Evolutionary conservation across 2,888 invertebrate species (phyloP), one percentile per base, ranked within the genome.

Genomic region (Drosophila diplacantha): DNA sequence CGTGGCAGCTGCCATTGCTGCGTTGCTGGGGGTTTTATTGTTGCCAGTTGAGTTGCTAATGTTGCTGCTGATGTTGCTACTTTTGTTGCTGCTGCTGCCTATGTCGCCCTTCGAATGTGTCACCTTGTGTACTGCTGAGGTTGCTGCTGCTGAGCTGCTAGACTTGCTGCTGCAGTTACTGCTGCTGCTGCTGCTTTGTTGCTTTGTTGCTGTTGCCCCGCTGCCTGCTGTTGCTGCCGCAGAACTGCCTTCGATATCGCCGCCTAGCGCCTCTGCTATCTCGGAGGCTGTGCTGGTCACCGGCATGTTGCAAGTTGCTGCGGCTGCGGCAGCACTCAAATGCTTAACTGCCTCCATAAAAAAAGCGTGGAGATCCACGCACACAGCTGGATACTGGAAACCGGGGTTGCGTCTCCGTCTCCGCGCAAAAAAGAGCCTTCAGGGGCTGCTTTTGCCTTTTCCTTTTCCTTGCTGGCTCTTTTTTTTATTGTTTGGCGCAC

Each of bases 401-500:
- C 83, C 83, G 58, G 51, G 63, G 29, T 38, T 38, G 11, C 39
- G 39, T 29, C 51, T 51, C 18, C 51, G 29, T 16, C 52, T 39
- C 47, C 31, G 31, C 9, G 44, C 44, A 29, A 54, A 53, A 53
- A 31, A 38, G 35, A 35, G 44, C 56, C 67, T 47, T 47, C 47
- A 35, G 43, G 65, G 55, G 64, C 53, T 47, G 50, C 50, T 41
- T 24, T 64, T 39, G 46, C 46, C 47, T 34, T 50, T 68, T 72
- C 50, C 74, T 72, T 71, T 71, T 72, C 55, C 65, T 26, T 11
- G n/a, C 11, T 26, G 24, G 24, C 16, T 24, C 24, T 60, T 56
- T 72, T 77, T 77, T 82, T 82, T 82, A 76, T 84, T 82, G 83
- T 81, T 84, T 81, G 84, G 84, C 84, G 81, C 81, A 81, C 81